Evolutionary conservation across 1,140 invertebrate genomes (phyloP).

Genomic region (Ceratosolen solmsi): DNA sequence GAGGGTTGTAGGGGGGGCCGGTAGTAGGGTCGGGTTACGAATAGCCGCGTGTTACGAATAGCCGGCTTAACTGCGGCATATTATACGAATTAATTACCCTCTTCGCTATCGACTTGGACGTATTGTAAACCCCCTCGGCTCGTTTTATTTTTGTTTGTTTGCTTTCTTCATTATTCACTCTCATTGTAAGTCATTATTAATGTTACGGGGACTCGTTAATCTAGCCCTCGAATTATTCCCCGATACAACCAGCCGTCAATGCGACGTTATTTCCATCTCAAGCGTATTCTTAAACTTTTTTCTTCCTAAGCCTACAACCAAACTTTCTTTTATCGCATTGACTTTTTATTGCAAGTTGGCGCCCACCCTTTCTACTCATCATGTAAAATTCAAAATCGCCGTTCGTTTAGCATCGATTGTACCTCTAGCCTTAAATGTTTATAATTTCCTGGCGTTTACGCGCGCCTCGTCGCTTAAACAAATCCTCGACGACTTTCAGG

Average conservation of each 20-base stretch:
- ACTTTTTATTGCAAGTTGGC: not conserved
- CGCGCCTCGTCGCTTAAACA: no score
- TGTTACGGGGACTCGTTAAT: not conserved
- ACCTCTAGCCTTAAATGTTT: no score
- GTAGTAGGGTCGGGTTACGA: slow-evolving; percentile 61
- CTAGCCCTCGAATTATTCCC: not conserved
- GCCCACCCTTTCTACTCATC: no score
- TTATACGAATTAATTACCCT: slow-evolving; percentile 73
- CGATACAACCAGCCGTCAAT: not conserved
- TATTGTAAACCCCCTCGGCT: slow-evolving; percentile 68
- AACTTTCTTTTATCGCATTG: not conserved
- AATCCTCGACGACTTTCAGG: no score
- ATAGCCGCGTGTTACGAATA: slow-evolving; percentile 70
- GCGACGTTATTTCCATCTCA: not conserved
- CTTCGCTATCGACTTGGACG: slow-evolving; percentile 65
- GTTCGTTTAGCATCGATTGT: no score
- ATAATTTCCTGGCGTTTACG: no score
- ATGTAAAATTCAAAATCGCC: no score
- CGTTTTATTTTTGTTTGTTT: slow-evolving; percentile 30
- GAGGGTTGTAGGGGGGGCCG: not conserved
- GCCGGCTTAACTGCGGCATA: slow-evolving; percentile 72
- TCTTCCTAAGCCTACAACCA: not conserved
- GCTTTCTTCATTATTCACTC: slow-evolving; percentile 32
- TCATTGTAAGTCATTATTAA: slow-evolving; percentile 8
- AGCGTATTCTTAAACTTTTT: not conserved